A percentile compares a stretch with the other conserved stretches of the same genome.
Conservation (phyloP, 2,113 vertebrate genomes). For the Toxotes chatareus region DNA sequence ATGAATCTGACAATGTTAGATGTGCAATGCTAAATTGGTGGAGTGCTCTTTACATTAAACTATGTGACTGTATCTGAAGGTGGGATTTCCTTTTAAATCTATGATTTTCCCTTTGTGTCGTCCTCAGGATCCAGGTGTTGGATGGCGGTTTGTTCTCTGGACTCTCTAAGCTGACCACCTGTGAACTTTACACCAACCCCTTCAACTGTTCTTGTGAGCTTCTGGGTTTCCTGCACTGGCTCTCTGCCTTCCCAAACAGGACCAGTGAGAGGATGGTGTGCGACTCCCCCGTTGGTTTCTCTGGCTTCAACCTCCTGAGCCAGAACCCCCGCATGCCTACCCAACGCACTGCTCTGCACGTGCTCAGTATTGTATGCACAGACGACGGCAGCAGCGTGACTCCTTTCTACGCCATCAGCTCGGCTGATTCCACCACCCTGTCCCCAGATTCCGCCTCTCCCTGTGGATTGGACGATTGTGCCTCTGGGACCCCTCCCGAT, state of each 20-base stretch:
- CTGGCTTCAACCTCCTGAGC: conserved; percentile 93
- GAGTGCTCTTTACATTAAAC: neutral
- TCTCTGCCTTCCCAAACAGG: conserved; percentile 92
- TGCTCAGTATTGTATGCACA: conserved; percentile 90
- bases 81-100: neutral
- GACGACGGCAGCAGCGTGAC: conserved; percentile 85
- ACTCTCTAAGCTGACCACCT: conserved; percentile 91
- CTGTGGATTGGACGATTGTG: conserved; percentile 91
- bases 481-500: conserved; percentile 90
- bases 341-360: conserved; percentile 91
- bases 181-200: conserved; percentile 97
- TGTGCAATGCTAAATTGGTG: neutral
- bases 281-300: conserved; percentile 91
- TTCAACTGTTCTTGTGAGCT: conserved; percentile 98
- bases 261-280: conserved; percentile 96
- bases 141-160: conserved; percentile 91
- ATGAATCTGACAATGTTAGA: neutral
- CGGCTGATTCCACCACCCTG: conserved; percentile 82
- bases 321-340: conserved; percentile 89
- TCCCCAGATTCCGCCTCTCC: conserved; percentile 85
- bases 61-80: neutral
- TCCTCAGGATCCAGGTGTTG: conserved; percentile 90
- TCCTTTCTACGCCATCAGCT: conserved; percentile 75
- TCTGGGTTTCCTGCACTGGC: conserved; percentile 94
- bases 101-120: neutral